These are phyloP conservation scores for Drosophila lacteicornis DNA, from an alignment of 1,140 invertebrate genomes.

Conservation along the genomic window DNA sequence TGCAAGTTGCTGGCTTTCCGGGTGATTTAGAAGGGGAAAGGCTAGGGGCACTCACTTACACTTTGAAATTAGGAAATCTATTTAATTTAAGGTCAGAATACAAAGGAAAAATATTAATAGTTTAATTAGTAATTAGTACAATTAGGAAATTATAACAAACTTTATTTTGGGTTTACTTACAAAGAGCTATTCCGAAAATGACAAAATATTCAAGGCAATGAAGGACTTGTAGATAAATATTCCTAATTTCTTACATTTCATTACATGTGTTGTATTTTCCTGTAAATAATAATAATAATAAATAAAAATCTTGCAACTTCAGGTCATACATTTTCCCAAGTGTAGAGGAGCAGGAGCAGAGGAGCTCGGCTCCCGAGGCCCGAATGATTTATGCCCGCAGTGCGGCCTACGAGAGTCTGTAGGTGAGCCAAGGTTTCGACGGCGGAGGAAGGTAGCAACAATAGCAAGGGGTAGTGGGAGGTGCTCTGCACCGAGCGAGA, in stretches of 20 bases:
- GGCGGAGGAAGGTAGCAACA: slow-evolving; percentile 13
- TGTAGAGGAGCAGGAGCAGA: slow-evolving; percentile 23
- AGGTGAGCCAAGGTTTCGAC: slow-evolving; percentile 1
- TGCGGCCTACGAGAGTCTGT: slow-evolving; percentile 72
- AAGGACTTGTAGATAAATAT: too few species aligned
- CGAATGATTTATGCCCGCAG: slow-evolving; percentile 73
- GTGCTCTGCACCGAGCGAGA: slow-evolving; percentile 25
- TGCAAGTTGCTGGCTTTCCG: slow-evolving; percentile 21
- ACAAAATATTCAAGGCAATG: too few species aligned
- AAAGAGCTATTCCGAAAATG: too few species aligned
- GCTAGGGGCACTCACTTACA: background rate
- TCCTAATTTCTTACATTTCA: too few species aligned
- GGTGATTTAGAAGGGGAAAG: background rate
- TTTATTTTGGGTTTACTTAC: background rate
- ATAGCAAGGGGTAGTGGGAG: slow-evolving; percentile 50
- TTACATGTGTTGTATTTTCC: background rate
- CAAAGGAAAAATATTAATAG: background rate
- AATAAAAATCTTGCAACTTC: too few species aligned
- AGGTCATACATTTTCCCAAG: background rate
- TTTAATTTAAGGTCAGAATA: too few species aligned
- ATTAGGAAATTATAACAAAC: background rate
- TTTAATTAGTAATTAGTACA: too few species aligned
- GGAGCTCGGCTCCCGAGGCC: slow-evolving; percentile 8
- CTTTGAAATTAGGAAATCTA: background rate
- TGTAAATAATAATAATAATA: too few species aligned